Percentiles rank a stretch among this genome's conserved stretches.
Conservation (phyloP, 2,113 vertebrate species). For the Sapajus apella region DNA sequence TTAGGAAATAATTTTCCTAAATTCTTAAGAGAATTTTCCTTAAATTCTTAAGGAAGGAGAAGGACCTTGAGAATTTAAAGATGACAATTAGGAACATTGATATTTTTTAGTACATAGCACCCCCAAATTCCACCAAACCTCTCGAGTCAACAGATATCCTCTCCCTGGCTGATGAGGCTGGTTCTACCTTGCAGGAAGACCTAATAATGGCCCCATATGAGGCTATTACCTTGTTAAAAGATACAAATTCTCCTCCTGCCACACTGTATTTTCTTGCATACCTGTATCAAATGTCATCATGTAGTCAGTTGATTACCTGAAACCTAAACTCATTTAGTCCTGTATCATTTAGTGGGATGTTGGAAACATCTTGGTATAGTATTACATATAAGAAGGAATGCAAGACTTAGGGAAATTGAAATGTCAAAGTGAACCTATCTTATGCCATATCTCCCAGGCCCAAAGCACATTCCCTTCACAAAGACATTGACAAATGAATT, state of each 20-base stretch:
- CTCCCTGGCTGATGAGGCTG: background rate
- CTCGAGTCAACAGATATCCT: background rate
- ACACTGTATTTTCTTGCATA: background rate
- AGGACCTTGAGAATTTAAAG: constrained; percentile 4
- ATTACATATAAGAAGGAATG: background rate
- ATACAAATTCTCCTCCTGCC: background rate
- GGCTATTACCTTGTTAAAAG: background rate
- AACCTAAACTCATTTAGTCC: background rate
- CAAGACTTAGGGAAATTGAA: background rate
- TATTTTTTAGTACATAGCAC: background rate
- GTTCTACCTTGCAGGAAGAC: background rate
- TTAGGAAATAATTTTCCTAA: background rate
- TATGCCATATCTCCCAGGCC: background rate
- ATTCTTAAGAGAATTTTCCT: too few relatives aligned
- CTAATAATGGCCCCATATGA: background rate
- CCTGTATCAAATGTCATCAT: background rate
- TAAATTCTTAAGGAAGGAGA: background rate
- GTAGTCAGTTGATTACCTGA: background rate
- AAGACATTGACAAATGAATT: background rate
- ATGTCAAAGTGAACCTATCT: background rate
- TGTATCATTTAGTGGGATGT: background rate
- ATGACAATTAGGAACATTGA: background rate
- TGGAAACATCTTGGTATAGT: background rate
- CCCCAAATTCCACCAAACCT: background rate
- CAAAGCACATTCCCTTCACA: background rate